phyloP scores from a whole-genome alignment of 1,140 invertebrate species.

The Neodiprion lecontei region DNA sequence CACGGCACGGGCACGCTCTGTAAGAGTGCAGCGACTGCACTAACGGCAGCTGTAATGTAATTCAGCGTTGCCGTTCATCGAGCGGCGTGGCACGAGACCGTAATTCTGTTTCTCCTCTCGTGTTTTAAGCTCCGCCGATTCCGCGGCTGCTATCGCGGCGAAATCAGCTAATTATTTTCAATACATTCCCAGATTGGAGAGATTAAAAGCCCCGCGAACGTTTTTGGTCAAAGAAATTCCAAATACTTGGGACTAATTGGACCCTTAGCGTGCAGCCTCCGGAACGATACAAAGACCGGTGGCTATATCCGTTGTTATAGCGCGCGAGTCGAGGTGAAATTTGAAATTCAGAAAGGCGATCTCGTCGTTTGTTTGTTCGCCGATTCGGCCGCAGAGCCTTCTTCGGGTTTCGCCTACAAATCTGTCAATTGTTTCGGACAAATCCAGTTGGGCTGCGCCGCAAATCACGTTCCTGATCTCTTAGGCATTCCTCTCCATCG shows the following conservation, averaged over 20 bases:
- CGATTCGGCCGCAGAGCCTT: not conserved
- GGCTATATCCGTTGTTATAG: not conserved
- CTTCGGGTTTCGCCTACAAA: not conserved
- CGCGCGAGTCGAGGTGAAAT: not conserved
- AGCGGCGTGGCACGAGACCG: no score
- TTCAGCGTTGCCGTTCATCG: no score
- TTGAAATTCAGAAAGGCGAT: slow-evolving; percentile 2
- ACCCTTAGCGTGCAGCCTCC: not conserved
- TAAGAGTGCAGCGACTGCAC: no score
- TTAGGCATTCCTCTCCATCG: not conserved
- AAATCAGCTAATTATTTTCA: slow-evolving; percentile 4
- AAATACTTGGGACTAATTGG: slow-evolving; percentile 6
- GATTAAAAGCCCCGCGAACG: slow-evolving; percentile 1
- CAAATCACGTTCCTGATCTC: slow-evolving; percentile 4
- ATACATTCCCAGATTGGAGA: slow-evolving; percentile 3
- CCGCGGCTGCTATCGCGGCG: no score
- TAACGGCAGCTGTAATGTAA: no score
- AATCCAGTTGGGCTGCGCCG: not conserved
- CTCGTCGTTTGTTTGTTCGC: not conserved
- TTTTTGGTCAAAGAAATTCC: not conserved
- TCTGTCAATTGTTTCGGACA: slow-evolving; percentile 4
- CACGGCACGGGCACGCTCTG: no score
- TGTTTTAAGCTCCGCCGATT: no score
- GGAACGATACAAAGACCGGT: slow-evolving; percentile 6
- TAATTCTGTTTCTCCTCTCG: no score